Conservation (phyloP, 2,113 vertebrate genomes). For the Brachyistius frenatus region DNA sequence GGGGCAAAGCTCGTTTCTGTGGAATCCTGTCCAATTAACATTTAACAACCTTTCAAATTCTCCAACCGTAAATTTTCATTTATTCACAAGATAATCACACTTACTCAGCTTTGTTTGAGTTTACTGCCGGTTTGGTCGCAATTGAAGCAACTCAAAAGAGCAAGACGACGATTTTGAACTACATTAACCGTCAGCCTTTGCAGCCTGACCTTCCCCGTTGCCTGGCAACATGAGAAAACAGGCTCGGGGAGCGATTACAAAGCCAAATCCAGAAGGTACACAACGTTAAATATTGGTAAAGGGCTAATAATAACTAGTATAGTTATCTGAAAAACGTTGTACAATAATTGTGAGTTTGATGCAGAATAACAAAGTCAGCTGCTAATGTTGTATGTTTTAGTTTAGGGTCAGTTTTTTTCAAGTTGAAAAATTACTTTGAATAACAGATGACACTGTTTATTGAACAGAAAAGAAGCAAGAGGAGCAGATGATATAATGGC, state of each 20-base stretch:
- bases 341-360: not conserved
- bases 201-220: constrained; percentile 13
- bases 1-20: not conserved
- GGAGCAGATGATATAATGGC: not conserved
- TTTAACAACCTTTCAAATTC: not conserved
- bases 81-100: not conserved
- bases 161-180: not conserved
- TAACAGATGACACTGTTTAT: not conserved
- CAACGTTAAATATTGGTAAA: not conserved
- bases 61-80: too few species aligned
- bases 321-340: not conserved
- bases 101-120: not conserved
- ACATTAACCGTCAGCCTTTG: constrained; percentile 53
- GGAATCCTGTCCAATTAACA: not conserved
- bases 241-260: not conserved
- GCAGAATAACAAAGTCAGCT: not conserved
- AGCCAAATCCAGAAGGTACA: not conserved
- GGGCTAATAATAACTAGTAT: too few species aligned
- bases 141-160: not conserved
- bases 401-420: not conserved
- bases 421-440: not conserved
- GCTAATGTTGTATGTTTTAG: not conserved
- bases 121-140: too few species aligned
- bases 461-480: not conserved
- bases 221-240: constrained; percentile 53